Evolutionary conservation across 2,888 invertebrate species (phyloP), one percentile per base, ranked within the genome.

Genomic region (Cinara cedri): DNA sequence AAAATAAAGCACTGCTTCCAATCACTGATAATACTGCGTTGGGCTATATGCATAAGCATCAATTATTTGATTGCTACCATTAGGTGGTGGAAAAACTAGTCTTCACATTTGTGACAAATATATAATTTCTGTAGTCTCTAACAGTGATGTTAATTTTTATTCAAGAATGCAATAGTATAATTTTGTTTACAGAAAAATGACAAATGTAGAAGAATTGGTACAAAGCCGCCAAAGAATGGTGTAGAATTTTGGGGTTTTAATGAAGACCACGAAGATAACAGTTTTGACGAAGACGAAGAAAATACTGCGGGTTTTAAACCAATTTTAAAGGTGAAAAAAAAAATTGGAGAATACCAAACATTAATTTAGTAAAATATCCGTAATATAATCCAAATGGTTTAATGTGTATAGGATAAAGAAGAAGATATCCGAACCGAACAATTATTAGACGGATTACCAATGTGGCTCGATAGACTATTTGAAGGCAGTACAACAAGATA

Each of bases 391-490:
- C 24, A 10, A 13, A 49, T 14, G 3, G n/a, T 63, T 34, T 34
- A 19, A 6, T 60, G 11, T 26, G n/a, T 78, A 13, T 49, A 82
- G 82, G 82, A 81, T 21, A 82, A 82, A 70, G 49, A 66, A 62
- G 74, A 81, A 72, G 65, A 72, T 75, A 57, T 90, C 75, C 88
- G 88, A 83, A 89, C 91, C 87, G 93, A 93, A 84, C 92, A 93
- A 84, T 89, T 97, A 57, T 87, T 98, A 75, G 96, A 97, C 85
- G 97, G 96, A 0, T 89, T 99, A 78, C 92, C 95, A 76, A 95
- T 95, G 87, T 99, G 98, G 98, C 87, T 99, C 84, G 98, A 99
- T 86, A 90, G 97, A 34, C 88, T 99, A 82, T 97, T 98, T 86
- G 98, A 98, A 86, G 98, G 98, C 82, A 92, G 93, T 82, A 96